Base-by-base conservation (phyloP, 2,113 vertebrate species). In the Arothron firmamentum region DNA sequence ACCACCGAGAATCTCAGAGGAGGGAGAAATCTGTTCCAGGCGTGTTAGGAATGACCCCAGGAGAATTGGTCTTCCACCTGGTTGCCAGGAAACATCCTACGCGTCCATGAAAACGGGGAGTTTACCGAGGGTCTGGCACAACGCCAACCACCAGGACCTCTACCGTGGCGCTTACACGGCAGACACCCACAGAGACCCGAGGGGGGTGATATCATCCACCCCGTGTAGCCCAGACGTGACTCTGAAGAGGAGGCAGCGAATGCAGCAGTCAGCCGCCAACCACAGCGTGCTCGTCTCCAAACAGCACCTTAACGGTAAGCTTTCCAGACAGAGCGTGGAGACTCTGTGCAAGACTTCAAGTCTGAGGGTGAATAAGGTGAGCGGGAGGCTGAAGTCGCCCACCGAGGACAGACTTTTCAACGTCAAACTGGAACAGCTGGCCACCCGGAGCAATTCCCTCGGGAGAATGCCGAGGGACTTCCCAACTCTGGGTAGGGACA, bases 401-500 rank as follows among this genome's bases (percentile, higher is more conserved):
- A 77, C 42, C 16, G 82, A 85, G 1, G 91, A 93, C 76, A 94
- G 92, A 73, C 91, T 94, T 52, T 96, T 96, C 81, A 96, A 89
- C 56, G 92, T 93, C 75, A 98, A 95, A 87, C 80, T 94, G 43
- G 94, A 98, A 77, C 95, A 95, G 77, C 86, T 97, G 0, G 88
- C 92, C 56, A 90, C 88, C 75, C 91, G 94, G 76, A 92, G 92
- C 51, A 93, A 90, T 75, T 97, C 94, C 1, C 90, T 94, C 0
- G 93, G 92, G 66, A 91, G 91, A 77, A 80, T 83, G 85, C 86
- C 74, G 6, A 77, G 78, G 85, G 92, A 85, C 21, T 72, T 77
- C 77, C 89, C 94, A 19, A 91, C 89, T 0, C 82, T 95, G 67
- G 92, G 98, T 67, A 88, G 93, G 71, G 93, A 91, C 1, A 91